A percentile compares a stretch with the other conserved stretches of the same genome.
These are phyloP conservation scores for Magallana nippona DNA, from an alignment of 2,888 invertebrate genomes.

Conservation along the genomic window DNA sequence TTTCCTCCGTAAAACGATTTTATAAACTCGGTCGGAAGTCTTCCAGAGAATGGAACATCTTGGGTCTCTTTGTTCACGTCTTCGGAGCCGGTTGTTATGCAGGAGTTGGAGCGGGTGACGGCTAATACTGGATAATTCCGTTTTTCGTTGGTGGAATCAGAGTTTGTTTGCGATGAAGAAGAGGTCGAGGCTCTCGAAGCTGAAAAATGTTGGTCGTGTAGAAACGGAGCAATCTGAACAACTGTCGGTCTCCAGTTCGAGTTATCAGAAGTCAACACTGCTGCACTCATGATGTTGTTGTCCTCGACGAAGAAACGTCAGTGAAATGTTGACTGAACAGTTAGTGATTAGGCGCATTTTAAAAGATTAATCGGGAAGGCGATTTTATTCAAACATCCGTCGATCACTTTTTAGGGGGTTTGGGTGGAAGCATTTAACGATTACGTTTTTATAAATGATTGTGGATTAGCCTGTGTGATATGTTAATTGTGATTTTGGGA, in stretches of 20 bases:
- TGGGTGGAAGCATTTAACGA: conserved; percentile 5
- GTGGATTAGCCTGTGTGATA: conserved; percentile 9
- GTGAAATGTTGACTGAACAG: conserved; percentile 26
- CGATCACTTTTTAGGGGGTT: conserved; percentile 25
- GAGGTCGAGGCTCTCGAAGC: conserved; percentile 35
- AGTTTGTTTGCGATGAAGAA: not conserved
- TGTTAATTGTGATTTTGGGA: conserved; percentile 1
- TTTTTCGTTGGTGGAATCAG: conserved; percentile 29
- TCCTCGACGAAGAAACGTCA: not conserved
- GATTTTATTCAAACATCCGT: conserved; percentile 29
- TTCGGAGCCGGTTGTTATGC: conserved; percentile 41
- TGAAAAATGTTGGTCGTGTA: conserved; percentile 56
- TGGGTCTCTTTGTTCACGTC: conserved; percentile 22
- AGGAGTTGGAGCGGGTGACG: conserved; percentile 56
- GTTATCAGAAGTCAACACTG: conserved; percentile 62
- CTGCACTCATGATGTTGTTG: conserved; percentile 59
- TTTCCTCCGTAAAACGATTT: conserved; percentile 11
- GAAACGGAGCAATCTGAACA: conserved; percentile 68
- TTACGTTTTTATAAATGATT: not conserved
- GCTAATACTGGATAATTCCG: conserved; percentile 59
- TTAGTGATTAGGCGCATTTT: conserved; percentile 30
- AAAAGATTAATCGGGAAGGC: conserved; percentile 29
- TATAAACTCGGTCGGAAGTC: conserved; percentile 21
- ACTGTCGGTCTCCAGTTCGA: conserved; percentile 71
- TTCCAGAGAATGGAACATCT: conserved; percentile 47